Evolutionary conservation across 2,113 vertebrate genomes (phyloP).

Genomic region (Stictonetta naevosa): DNA sequence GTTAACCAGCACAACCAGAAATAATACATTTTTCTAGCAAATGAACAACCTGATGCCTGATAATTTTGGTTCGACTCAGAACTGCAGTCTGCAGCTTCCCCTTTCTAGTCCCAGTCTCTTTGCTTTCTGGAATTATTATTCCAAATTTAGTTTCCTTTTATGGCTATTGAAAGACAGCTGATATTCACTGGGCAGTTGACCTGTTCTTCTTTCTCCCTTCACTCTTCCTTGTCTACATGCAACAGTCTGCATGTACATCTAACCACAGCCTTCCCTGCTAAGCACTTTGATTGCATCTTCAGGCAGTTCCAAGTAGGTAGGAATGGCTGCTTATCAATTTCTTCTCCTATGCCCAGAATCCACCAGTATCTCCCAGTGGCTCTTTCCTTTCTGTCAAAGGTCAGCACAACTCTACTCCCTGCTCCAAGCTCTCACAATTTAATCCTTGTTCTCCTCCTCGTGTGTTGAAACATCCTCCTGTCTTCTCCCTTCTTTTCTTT

Average conservation of each 20-base stretch:
- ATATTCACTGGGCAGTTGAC: neutral
- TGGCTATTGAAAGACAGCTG: neutral
- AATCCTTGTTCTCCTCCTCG: neutral
- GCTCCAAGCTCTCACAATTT: neutral
- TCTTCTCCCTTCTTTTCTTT: neutral
- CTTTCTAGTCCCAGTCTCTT: neutral
- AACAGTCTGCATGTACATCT: neutral
- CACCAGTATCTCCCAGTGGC: neutral
- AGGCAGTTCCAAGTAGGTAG: neutral
- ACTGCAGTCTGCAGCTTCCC: neutral
- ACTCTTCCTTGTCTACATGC: neutral
- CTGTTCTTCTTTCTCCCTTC: neutral
- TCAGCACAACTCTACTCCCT: neutral
- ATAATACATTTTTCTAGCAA: neutral
- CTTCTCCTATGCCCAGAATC: neutral
- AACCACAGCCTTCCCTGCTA: neutral
- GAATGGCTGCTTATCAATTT: neutral
- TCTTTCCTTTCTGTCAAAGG: neutral
- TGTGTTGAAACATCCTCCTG: neutral
- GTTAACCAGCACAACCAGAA: conserved; percentile 24
- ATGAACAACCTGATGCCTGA: neutral
- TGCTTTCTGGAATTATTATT: neutral
- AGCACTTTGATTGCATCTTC: neutral
- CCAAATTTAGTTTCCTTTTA: neutral
- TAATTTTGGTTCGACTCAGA: neutral